Conservation (phyloP, 64 coral and sea anemone genomes). For the Anthopleura sola region DNA sequence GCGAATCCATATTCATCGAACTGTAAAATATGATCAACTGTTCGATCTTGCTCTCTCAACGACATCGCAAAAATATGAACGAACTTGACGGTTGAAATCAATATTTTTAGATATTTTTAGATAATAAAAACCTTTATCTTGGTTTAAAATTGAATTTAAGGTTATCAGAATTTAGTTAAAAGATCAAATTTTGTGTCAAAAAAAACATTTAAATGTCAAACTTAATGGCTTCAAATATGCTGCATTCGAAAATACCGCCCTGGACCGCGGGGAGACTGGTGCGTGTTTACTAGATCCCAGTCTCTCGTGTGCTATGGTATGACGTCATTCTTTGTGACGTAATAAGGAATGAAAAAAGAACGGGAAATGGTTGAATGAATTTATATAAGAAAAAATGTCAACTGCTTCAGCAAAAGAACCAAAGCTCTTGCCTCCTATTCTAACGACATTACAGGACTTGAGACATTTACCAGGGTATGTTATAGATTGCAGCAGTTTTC, state of each 20-base stretch:
- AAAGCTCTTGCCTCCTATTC: neutral
- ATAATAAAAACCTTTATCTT: neutral
- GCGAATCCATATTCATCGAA: slow-evolving; percentile 55
- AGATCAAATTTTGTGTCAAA: neutral
- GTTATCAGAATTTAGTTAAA: neutral
- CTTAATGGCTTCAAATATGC: neutral
- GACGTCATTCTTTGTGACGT: slow-evolving; percentile 13
- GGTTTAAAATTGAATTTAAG: neutral
- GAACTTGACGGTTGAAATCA: neutral
- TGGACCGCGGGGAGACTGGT: neutral
- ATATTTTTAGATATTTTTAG: neutral
- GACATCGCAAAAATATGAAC: neutral
- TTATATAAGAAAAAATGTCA: neutral
- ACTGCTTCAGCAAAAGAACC: slow-evolving; percentile 3
- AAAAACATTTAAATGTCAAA: neutral
- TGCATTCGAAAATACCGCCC: neutral
- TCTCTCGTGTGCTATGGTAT: neutral
- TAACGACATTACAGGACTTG: slow-evolving; percentile 4
- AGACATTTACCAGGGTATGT: slow-evolving; percentile 5
- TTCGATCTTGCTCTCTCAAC: neutral
- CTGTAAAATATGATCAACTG: neutral
- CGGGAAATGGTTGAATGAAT: neutral
- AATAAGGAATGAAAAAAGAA: neutral
- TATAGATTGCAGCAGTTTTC: too few relatives aligned
- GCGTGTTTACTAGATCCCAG: neutral